phyloP scores from a whole-genome alignment of 2,888 invertebrate species.

The Archips crataeganus region DNA sequence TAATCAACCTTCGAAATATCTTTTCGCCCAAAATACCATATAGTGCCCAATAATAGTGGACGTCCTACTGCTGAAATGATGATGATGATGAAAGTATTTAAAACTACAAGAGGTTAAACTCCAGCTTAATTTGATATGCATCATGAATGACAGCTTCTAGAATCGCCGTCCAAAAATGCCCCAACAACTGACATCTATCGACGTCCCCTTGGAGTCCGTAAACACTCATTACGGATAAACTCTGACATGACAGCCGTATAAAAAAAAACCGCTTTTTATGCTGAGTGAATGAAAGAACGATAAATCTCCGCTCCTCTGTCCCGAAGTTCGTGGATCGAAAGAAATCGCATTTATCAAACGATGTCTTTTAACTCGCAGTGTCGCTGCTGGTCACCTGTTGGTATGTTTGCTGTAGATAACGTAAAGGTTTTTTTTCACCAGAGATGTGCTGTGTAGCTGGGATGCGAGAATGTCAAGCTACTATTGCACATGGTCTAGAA shows the following conservation, averaged over 20 bases:
- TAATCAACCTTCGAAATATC: too few relatives aligned
- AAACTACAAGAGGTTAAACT: too few relatives aligned
- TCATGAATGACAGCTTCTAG: too few relatives aligned
- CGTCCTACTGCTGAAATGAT: too few relatives aligned
- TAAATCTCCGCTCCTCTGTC: conserved; percentile 30
- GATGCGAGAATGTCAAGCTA: too few relatives aligned
- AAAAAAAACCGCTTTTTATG: conserved; percentile 24
- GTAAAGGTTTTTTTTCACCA: too few relatives aligned
- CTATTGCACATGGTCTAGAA: too few relatives aligned
- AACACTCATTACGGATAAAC: conserved; percentile 17
- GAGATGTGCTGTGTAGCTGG: too few relatives aligned
- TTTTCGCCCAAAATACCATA: too few relatives aligned
- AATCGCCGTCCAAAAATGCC: neutral
- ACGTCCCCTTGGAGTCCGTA: neutral
- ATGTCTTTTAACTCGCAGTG: conserved; percentile 28
- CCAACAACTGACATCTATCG: neutral
- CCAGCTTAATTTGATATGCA: too few relatives aligned
- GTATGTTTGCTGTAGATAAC: neutral
- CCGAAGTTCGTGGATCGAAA: conserved; percentile 29
- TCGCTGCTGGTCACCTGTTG: conserved; percentile 38
- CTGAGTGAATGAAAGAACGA: conserved; percentile 32
- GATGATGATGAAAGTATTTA: too few relatives aligned
- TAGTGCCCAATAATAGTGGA: too few relatives aligned
- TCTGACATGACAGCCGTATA: conserved; percentile 19
- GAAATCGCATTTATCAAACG: conserved; percentile 40